Conservation (phyloP, 92 coral and sea anemone species). For the Zoanthus gigantus region DNA sequence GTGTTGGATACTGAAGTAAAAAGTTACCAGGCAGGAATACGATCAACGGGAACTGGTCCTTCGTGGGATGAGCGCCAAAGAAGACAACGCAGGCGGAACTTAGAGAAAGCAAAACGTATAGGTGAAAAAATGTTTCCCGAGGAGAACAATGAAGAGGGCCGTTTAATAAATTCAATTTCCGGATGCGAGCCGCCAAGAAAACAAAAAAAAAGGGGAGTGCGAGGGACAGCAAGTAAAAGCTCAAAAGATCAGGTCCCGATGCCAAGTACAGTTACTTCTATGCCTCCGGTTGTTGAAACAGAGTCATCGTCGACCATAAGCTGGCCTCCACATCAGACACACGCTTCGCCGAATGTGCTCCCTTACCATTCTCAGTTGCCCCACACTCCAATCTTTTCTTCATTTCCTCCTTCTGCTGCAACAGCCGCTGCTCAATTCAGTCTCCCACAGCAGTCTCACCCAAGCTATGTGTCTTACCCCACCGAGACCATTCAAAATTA, state of each 20-base stretch:
- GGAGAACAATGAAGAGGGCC: background rate
- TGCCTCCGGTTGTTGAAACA: slow-evolving; percentile 26
- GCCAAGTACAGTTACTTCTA: slow-evolving; percentile 7
- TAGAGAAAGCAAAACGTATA: slow-evolving; percentile 8
- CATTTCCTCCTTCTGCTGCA: background rate
- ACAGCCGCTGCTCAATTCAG: slow-evolving; percentile 25
- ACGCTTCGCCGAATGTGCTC: slow-evolving; percentile 22
- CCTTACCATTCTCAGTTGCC: slow-evolving; percentile 27
- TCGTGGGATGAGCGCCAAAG: background rate
- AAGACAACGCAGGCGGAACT: background rate
- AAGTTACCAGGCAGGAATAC: slow-evolving; percentile 7
- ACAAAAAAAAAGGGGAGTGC: background rate
- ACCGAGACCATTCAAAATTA: background rate
- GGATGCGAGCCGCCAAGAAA: slow-evolving; percentile 33
- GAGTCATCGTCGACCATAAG: background rate
- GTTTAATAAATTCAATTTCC: background rate
- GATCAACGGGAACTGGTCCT: slow-evolving; percentile 7
- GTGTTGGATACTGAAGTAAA: slow-evolving; percentile 4
- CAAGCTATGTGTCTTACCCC: background rate
- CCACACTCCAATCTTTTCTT: background rate
- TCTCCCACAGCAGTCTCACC: slow-evolving; percentile 25
- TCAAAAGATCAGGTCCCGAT: slow-evolving; percentile 2
- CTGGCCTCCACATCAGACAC: slow-evolving; percentile 22
- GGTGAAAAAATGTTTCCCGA: slow-evolving; percentile 27
- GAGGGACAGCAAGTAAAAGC: slow-evolving; percentile 8